phyloP scores from a whole-genome alignment of 2,888 invertebrate species.

The Sceliomorpha sp. region DNA sequence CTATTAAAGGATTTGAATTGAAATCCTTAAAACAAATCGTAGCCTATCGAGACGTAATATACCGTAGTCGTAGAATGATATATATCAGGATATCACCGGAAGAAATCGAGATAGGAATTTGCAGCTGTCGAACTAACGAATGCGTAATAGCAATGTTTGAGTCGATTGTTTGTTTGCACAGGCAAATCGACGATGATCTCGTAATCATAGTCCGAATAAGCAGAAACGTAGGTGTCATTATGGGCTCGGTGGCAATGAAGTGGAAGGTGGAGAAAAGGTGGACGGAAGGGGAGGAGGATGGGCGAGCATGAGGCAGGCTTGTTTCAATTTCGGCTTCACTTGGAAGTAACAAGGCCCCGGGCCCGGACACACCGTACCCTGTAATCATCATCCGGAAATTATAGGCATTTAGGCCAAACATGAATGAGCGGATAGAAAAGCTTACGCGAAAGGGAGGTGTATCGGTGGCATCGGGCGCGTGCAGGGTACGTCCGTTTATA shows the following conservation, averaged over 20 bases:
- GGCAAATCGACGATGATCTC: slow-evolving; percentile 59
- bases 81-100: slow-evolving; percentile 15
- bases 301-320: slow-evolving; percentile 48
- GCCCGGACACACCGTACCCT: slow-evolving; percentile 66
- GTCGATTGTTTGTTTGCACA: slow-evolving; percentile 67
- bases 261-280: slow-evolving; percentile 1
- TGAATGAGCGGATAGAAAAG: slow-evolving; percentile 76
- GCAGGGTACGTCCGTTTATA: slow-evolving; percentile 56
- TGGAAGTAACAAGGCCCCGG: slow-evolving; percentile 63
- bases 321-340: slow-evolving; percentile 70
- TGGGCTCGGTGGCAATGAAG: slow-evolving; percentile 22
- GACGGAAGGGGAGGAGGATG: slow-evolving; percentile 10
- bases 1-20: too few relatives aligned
- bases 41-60: slow-evolving; percentile 23
- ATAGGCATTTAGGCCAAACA: slow-evolving; percentile 77
- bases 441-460: slow-evolving; percentile 67
- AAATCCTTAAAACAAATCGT: too few relatives aligned
- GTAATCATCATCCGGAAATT: slow-evolving; percentile 77
- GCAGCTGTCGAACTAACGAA: slow-evolving; percentile 55
- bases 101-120: slow-evolving; percentile 15
- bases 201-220: slow-evolving; percentile 57
- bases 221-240: slow-evolving; percentile 69
- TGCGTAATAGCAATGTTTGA: too few relatives aligned
- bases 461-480: slow-evolving; percentile 76
- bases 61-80: slow-evolving; percentile 35